Conservation (phyloP, 2,888 invertebrate genomes). For the Xylota sylvarum region DNA sequence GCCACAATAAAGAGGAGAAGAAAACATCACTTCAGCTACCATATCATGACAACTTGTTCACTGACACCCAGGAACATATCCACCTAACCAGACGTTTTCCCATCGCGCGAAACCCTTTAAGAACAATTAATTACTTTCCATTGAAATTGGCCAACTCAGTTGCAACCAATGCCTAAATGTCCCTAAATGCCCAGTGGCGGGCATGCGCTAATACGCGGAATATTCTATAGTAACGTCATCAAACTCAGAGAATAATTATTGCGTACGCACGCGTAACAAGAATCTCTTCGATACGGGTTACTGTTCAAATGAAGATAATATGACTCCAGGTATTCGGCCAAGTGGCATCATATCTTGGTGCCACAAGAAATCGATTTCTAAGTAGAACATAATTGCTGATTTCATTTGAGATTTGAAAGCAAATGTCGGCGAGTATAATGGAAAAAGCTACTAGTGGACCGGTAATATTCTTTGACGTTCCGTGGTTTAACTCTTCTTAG, state of each 20-base stretch:
- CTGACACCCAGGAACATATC: slow-evolving; percentile 14
- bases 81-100: neutral
- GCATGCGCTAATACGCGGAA: slow-evolving; percentile 10
- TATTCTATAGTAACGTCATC: slow-evolving; percentile 7
- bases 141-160: slow-evolving; percentile 51
- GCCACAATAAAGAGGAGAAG: neutral
- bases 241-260: slow-evolving; percentile 23
- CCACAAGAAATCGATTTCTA: slow-evolving; percentile 46
- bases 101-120: slow-evolving; percentile 20
- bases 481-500: neutral
- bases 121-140: slow-evolving; percentile 52
- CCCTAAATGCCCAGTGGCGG: slow-evolving; percentile 26
- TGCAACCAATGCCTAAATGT: slow-evolving; percentile 33
- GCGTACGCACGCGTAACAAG: slow-evolving; percentile 21
- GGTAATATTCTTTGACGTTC: slow-evolving; percentile 16
- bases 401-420: slow-evolving; percentile 18
- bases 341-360: slow-evolving; percentile 21
- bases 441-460: slow-evolving; percentile 8
- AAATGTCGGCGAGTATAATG: slow-evolving; percentile 27
- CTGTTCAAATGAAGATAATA: slow-evolving; percentile 10
- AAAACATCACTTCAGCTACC: neutral
- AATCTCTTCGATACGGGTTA: slow-evolving; percentile 3
- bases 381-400: slow-evolving; percentile 56
- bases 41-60: neutral
- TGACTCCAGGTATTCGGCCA: slow-evolving; percentile 11